These are phyloP conservation scores for Hecatera dysodea DNA, from an alignment of 2,888 invertebrate species.

Conservation along the genomic window DNA sequence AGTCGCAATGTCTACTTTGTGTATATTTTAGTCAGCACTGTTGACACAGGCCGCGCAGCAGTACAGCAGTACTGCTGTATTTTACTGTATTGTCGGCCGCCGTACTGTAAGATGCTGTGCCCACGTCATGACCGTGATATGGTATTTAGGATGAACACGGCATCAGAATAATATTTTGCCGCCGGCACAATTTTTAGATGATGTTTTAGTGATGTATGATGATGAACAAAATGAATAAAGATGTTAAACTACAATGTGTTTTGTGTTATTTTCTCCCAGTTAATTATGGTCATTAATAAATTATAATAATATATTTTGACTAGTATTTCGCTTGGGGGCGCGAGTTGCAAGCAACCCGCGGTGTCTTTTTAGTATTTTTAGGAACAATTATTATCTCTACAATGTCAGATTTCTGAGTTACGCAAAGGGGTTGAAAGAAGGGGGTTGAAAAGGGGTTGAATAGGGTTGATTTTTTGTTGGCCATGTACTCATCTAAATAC, in stretches of 20 bases:
- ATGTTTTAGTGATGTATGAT: constrained; percentile 15
- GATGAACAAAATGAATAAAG: constrained; percentile 5
- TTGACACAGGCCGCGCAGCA: neutral
- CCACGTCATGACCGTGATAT: constrained; percentile 21
- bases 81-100: constrained; percentile 18
- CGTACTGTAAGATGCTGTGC: constrained; percentile 28
- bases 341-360: too few relatives aligned
- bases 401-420: too few relatives aligned
- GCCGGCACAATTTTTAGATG: constrained; percentile 26
- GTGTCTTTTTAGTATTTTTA: too few relatives aligned
- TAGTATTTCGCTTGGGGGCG: too few relatives aligned
- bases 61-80: constrained; percentile 19
- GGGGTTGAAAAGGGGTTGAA: too few relatives aligned
- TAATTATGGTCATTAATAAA: too few relatives aligned
- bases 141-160: constrained; percentile 25
- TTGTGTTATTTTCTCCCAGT: too few relatives aligned
- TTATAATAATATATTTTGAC: too few relatives aligned
- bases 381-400: too few relatives aligned
- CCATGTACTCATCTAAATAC: too few relatives aligned
- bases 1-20: constrained; percentile 23
- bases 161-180: constrained; percentile 16
- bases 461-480: too few relatives aligned
- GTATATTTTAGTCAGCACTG: constrained; percentile 14
- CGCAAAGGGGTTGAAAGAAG: too few relatives aligned
- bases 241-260: constrained; percentile 1